A percentile compares a stretch with the other conserved stretches of the same genome.
Evolutionary conservation across 2,797 vertebrate species (phyloP).

Genomic region (Mus minutoides): DNA sequence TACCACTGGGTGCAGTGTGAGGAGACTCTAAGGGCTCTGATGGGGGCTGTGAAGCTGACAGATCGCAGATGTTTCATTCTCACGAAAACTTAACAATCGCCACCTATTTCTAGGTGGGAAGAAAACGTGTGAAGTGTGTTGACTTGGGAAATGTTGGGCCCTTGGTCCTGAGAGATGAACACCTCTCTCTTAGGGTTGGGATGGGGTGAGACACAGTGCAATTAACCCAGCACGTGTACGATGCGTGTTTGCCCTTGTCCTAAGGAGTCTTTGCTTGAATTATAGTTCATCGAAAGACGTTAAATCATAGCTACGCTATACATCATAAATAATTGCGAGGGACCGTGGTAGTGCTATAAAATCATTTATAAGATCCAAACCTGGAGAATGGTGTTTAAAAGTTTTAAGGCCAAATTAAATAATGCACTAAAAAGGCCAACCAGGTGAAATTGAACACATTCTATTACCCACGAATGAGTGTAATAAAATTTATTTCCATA

Average conservation of each 20-base stretch:
- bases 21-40: constrained; percentile 34
- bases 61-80: constrained; percentile 59
- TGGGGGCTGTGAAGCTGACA: constrained; percentile 47
- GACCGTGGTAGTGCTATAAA: not conserved
- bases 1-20: constrained; percentile 5
- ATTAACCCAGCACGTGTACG: not conserved
- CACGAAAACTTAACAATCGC: constrained; percentile 40
- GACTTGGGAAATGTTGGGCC: not conserved
- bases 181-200: not conserved
- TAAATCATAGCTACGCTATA: constrained; percentile 6
- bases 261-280: constrained; percentile 23
- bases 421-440: not conserved
- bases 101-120: constrained; percentile 47
- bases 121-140: constrained; percentile 62
- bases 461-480: not conserved
- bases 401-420: constrained; percentile 34
- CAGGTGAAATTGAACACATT: constrained; percentile 7
- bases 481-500: constrained; percentile 5
- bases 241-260: not conserved
- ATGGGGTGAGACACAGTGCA: not conserved
- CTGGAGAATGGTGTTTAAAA: not conserved
- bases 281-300: constrained; percentile 33
- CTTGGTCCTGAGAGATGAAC: constrained; percentile 11
- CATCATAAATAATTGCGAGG: constrained; percentile 4
- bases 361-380: constrained; percentile 40